Conservation (phyloP, 2,113 vertebrate species). For the Galeopterus variegatus region DNA sequence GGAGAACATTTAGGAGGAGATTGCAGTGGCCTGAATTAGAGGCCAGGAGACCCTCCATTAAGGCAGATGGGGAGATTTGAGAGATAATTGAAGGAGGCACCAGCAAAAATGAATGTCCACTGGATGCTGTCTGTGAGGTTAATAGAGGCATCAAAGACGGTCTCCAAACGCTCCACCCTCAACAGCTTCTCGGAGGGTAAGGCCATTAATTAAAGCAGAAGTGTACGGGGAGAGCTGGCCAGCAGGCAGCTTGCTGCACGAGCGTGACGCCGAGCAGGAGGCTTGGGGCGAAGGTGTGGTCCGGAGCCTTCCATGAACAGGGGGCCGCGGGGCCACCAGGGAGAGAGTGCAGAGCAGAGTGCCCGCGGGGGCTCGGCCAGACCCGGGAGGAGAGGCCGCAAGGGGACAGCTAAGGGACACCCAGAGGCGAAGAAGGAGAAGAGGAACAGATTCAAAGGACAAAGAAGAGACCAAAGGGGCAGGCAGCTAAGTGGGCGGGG, state of each 20-base stretch:
- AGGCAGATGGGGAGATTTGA: not conserved
- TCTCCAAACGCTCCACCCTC: not conserved
- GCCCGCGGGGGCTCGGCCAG: fast-evolving
- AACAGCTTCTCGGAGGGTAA: not conserved
- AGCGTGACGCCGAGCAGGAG: fast-evolving
- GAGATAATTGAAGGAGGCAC: not conserved
- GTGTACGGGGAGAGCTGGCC: fast-evolving
- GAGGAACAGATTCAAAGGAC: not conserved
- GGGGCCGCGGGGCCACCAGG: not conserved
- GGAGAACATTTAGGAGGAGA: fast-evolving
- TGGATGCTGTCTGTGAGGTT: fast-evolving
- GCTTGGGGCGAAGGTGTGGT: fast-evolving
- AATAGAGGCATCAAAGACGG: fast-evolving
- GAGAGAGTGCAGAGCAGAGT: not conserved
- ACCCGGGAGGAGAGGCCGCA: fast-evolving
- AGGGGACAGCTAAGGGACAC: fast-evolving
- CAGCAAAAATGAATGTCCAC: fast-evolving
- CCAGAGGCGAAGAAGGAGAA: not conserved
- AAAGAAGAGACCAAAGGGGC: not conserved
- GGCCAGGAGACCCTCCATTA: not conserved
- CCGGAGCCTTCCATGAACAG: fast-evolving
- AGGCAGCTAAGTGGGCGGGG: not conserved
- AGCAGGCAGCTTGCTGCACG: fast-evolving
- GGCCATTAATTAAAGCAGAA: not conserved
- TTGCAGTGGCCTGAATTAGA: fast-evolving